Conservation (phyloP, 2,113 vertebrate genomes). For the Nannospalax galili region DNA sequence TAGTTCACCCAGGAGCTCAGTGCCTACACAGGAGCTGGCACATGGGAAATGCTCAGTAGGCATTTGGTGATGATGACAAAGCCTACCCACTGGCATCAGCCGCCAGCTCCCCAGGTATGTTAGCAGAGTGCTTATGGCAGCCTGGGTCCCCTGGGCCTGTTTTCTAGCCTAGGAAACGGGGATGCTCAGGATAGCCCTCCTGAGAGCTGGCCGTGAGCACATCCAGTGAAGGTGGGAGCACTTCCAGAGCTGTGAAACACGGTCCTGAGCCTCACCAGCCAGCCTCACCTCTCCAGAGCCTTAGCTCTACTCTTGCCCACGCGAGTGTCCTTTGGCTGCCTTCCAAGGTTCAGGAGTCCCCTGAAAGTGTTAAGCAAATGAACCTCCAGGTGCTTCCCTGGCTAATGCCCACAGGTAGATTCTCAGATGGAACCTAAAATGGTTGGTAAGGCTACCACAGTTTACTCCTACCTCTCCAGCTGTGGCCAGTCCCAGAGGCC, state of each 20-base stretch:
- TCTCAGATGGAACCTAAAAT: background rate
- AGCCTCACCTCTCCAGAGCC: background rate
- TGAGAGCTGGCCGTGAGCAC: background rate
- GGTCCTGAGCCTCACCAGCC: background rate
- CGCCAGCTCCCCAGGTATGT: background rate
- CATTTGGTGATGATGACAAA: background rate
- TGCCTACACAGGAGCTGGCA: background rate
- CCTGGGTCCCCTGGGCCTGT: too few relatives aligned
- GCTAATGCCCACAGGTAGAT: background rate
- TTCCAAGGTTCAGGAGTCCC: background rate
- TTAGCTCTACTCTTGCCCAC: background rate
- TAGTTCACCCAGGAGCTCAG: fast-evolving
- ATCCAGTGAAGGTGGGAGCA: background rate
- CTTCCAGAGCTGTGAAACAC: background rate
- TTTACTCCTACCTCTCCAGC: background rate
- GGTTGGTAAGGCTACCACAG: background rate
- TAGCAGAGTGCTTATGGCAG: too few relatives aligned
- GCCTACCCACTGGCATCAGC: background rate
- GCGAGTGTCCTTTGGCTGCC: background rate
- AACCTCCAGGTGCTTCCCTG: background rate
- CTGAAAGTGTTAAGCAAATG: too few relatives aligned
- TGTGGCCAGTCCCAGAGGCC: background rate
- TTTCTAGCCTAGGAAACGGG: too few relatives aligned
- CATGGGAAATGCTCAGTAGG: background rate
- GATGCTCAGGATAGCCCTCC: fast-evolving